A percentile compares a stretch with the other conserved stretches of the same genome.
Conservation (phyloP, 2,888 invertebrate genomes). For the Silvanus unidentatus region DNA sequence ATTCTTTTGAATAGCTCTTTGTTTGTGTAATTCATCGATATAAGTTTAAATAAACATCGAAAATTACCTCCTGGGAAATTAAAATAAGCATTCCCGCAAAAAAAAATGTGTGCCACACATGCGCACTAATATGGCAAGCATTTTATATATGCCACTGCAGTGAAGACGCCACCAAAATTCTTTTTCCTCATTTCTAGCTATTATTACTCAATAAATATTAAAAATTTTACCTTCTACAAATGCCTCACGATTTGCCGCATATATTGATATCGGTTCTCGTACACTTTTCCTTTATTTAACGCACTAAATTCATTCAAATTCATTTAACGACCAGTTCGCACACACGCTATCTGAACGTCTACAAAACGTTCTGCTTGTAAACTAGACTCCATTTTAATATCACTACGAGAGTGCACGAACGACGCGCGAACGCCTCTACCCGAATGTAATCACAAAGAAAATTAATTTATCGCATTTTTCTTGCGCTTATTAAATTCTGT, state of each 20-base stretch:
- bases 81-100: conserved; percentile 26
- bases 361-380: conserved; percentile 38
- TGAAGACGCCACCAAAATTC: conserved; percentile 18
- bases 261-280: conserved; percentile 16
- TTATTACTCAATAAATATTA: conserved; percentile 26
- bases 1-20: no score
- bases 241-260: conserved; percentile 15
- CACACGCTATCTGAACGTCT: conserved; percentile 30
- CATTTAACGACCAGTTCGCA: conserved; percentile 13
- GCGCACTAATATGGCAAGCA: conserved; percentile 32
- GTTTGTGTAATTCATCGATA: no score
- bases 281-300: conserved; percentile 21
- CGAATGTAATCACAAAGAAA: not conserved
- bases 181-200: not conserved
- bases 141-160: conserved; percentile 34
- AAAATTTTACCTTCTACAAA: conserved; percentile 27
- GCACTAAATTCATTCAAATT: conserved; percentile 9
- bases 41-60: conserved; percentile 1
- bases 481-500: not conserved
- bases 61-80: conserved; percentile 4
- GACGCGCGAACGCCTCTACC: conserved; percentile 1
- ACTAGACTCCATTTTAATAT: conserved; percentile 34
- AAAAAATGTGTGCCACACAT: conserved; percentile 26
- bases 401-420: conserved; percentile 9
- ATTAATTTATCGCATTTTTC: not conserved